Evolutionary conservation across 2,113 vertebrate species (phyloP), one percentile per base, ranked within the genome.

Genomic region (Gallinago jamesoni): DNA sequence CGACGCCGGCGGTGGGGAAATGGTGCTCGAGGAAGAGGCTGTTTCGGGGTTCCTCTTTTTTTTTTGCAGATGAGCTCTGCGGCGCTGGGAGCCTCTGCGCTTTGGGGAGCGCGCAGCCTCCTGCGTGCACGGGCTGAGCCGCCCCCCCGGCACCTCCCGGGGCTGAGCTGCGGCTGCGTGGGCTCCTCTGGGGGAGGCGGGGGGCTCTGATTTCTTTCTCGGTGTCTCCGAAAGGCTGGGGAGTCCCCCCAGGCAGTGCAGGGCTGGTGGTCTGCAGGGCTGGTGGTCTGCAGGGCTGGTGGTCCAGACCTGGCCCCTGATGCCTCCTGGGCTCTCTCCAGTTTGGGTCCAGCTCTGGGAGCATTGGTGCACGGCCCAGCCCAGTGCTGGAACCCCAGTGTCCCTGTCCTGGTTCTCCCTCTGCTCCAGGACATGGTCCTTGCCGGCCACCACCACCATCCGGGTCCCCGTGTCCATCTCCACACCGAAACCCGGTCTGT

Each of bases 391-490:
- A 6, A 11, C 0, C 1, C 28, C 0, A 0, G 20, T 10, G 1
- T 19, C 50, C 7, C 35, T 20, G 41, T 19, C 22, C 31, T 11
- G 1, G 28, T 10, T 8, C 21, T 27, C 27, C 60, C 48, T 23
- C 19, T 41, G 66, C n/a, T 33, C 2, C 1, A 64, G n/a, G 33
- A 16, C 11, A 1, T 1, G 0, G 0, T 68, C 20, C 43, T 52
- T 14, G 21, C 47, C 0, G 0, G 63, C 33, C 53, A 48, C 4
- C n/a, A 48, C 69, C 0, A 0, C 52, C 0, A 0, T 21, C 14
- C 1, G 0, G 19, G 15, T 20, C 43, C n/a, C 52, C 0, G 0
- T 20, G 14, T 14, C 39, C 48, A 12, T 23, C 47, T 28, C 75
- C 3, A 5, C 80, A 37, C 48, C 18, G 5, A 69, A 73, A 14